A percentile compares a stretch with the other conserved stretches of the same genome.
Conservation (phyloP, 1,140 invertebrate genomes). For the Sycobia sp. region DNA sequence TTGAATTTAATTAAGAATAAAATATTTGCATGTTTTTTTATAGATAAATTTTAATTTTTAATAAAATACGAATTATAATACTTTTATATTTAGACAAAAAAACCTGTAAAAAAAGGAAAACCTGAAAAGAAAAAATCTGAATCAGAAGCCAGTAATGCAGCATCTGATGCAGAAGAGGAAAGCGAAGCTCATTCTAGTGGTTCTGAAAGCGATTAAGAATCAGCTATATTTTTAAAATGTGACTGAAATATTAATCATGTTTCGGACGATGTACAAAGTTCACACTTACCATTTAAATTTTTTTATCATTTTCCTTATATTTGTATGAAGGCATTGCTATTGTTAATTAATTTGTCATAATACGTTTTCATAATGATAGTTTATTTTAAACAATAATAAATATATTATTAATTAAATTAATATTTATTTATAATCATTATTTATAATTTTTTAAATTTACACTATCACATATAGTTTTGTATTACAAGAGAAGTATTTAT, state of each 20-base stretch:
- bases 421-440: background rate
- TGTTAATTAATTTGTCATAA: constrained; percentile 22
- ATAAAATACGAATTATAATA: background rate
- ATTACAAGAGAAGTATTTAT: constrained; percentile 11
- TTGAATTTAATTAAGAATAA: background rate
- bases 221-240: background rate
- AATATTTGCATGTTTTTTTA: too few species aligned
- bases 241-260: background rate
- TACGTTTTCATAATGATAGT: constrained; percentile 14
- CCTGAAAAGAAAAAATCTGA: constrained; percentile 47
- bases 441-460: too few species aligned
- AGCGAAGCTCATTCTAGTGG: constrained; percentile 59
- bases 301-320: background rate
- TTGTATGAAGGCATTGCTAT: constrained; percentile 18
- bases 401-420: constrained; percentile 12
- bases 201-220: constrained; percentile 54
- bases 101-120: constrained; percentile 37
- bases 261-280: constrained; percentile 21
- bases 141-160: constrained; percentile 53
- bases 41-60: background rate
- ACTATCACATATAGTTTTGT: too few species aligned
- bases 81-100: constrained; percentile 32
- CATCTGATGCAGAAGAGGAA: constrained; percentile 51
- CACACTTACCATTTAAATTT: background rate
- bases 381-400: constrained; percentile 21